Percentiles rank a stretch among this genome's conserved stretches.
Conservation (phyloP, 2,113 vertebrate genomes). For the Odobenus rosmarus region DNA sequence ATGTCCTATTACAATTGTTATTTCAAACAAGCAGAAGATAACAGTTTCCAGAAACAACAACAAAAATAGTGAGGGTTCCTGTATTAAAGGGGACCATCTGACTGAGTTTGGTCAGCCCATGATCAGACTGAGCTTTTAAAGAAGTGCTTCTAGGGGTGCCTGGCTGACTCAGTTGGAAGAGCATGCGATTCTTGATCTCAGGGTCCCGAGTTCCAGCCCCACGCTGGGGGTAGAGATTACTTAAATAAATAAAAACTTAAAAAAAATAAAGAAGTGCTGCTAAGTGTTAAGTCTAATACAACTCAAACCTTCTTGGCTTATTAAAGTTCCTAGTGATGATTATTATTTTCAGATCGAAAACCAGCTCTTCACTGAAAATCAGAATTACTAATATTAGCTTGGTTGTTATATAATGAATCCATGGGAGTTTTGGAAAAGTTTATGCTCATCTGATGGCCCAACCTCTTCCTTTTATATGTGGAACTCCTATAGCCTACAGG, state of each 20-base stretch:
- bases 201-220: background rate
- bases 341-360: constrained; percentile 3
- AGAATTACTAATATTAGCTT: background rate
- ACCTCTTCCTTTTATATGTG: background rate
- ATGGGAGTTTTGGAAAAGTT: background rate
- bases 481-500: background rate
- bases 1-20: background rate
- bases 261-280: background rate
- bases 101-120: background rate
- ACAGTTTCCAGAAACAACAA: background rate
- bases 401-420: background rate
- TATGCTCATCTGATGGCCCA: background rate
- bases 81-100: background rate
- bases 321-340: background rate
- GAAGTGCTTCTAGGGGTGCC: background rate
- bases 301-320: background rate
- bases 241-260: background rate
- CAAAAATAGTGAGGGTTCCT: background rate
- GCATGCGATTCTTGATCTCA: background rate
- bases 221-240: background rate
- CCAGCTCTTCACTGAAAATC: background rate
- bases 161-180: background rate
- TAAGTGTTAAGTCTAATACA: background rate
- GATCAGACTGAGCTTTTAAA: background rate
- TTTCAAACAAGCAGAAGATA: background rate